These are phyloP conservation scores for Trissoscelio sp. DNA, from an alignment of 2,888 invertebrate genomes.

Conservation along the genomic window DNA sequence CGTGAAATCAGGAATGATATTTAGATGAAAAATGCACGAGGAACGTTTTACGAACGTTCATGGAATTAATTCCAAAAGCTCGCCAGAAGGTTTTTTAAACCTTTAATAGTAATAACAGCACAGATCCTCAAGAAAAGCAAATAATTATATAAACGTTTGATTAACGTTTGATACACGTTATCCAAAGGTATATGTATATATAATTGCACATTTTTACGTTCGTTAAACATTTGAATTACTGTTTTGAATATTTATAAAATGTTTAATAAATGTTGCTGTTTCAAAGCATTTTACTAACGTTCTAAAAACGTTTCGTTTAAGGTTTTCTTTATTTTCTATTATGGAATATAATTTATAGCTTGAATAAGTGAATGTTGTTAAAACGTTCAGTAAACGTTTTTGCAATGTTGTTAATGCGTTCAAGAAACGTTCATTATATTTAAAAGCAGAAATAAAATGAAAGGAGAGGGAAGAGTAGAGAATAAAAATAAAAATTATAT, in stretches of 20 bases:
- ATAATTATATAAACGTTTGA: too few species aligned
- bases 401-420: background rate
- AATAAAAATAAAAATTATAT: background rate
- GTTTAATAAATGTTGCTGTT: too few species aligned
- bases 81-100: conserved; percentile 1
- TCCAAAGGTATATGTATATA: background rate
- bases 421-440: background rate
- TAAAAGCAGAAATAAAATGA: background rate
- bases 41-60: conserved; percentile 6
- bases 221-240: too few species aligned
- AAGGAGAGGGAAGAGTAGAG: background rate
- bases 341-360: background rate
- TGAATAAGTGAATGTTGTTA: background rate
- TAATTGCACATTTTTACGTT: background rate
- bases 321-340: too few species aligned
- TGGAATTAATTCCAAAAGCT: background rate
- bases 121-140: too few species aligned
- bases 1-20: background rate
- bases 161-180: too few species aligned
- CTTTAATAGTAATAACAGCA: too few species aligned
- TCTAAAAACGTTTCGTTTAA: too few species aligned
- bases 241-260: too few species aligned
- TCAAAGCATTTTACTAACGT: too few species aligned
- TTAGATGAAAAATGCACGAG: background rate
- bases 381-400: background rate